Evolutionary conservation across 1,140 invertebrate species (phyloP).

Genomic region (Ridgeia piscesae): DNA sequence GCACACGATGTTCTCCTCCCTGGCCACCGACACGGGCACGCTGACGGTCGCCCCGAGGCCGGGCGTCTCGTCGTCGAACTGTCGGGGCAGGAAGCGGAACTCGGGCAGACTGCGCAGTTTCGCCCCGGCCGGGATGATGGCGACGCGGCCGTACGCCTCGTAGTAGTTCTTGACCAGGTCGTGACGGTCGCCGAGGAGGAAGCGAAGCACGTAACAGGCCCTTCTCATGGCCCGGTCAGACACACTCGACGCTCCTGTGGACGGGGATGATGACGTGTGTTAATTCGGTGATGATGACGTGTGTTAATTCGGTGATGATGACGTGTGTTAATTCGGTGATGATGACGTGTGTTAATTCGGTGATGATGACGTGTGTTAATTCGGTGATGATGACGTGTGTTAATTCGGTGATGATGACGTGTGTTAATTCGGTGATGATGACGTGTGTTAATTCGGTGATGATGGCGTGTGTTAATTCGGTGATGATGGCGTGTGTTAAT

Average conservation of each 20-base stretch:
- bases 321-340: constrained; percentile 6
- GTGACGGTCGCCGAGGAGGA: constrained; percentile 41
- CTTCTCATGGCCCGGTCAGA: constrained; percentile 40
- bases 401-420: too few relatives aligned
- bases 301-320: too few relatives aligned
- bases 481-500: too few relatives aligned
- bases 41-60: constrained; percentile 35
- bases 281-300: background rate
- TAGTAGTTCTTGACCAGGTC: constrained; percentile 40
- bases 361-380: too few relatives aligned
- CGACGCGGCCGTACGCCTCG: constrained; percentile 38
- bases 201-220: constrained; percentile 44
- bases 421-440: too few relatives aligned
- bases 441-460: too few relatives aligned
- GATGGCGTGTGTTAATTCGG: too few relatives aligned
- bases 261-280: background rate
- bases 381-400: too few relatives aligned
- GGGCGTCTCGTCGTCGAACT: constrained; percentile 34
- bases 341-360: too few relatives aligned
- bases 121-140: constrained; percentile 37
- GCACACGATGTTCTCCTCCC: constrained; percentile 43
- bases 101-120: constrained; percentile 38
- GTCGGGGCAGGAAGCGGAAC: constrained; percentile 31
- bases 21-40: constrained; percentile 35
- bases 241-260: constrained; percentile 28